These are phyloP conservation scores for Zaprionus bogoriensis DNA, from an alignment of 2,888 invertebrate species.

Conservation along the genomic window DNA sequence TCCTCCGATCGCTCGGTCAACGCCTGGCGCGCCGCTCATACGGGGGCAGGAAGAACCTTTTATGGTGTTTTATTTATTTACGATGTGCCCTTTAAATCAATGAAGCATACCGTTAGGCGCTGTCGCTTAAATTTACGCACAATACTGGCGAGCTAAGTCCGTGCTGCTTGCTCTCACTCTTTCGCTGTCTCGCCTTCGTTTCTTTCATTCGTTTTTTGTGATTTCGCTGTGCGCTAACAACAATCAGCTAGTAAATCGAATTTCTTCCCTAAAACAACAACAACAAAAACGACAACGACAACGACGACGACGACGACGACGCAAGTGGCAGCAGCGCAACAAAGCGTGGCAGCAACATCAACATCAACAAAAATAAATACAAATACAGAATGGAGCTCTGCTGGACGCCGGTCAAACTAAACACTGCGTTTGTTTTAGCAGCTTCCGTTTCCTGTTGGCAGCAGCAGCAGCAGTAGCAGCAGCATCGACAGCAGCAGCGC, in stretches of 20 bases:
- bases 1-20: slow-evolving; percentile 49
- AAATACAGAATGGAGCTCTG: slow-evolving; percentile 42
- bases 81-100: slow-evolving; percentile 73
- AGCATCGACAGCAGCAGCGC: slow-evolving; percentile 32
- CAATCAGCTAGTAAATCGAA: slow-evolving; percentile 78
- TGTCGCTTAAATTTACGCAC: slow-evolving; percentile 72
- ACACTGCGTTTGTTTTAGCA: slow-evolving; percentile 75
- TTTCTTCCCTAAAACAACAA: slow-evolving; percentile 74
- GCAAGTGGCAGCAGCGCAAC: slow-evolving; percentile 44
- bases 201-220: slow-evolving; percentile 22
- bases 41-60: slow-evolving; percentile 52
- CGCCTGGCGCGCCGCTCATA: slow-evolving; percentile 40
- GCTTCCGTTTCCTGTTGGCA: slow-evolving; percentile 71
- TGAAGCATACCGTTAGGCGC: slow-evolving; percentile 66
- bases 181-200: slow-evolving; percentile 13
- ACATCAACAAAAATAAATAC: slow-evolving; percentile 62
- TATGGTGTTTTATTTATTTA: slow-evolving; percentile 74
- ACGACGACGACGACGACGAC: slow-evolving; percentile 41
- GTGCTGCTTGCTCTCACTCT: not conserved
- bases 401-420: slow-evolving; percentile 62
- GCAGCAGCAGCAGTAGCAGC: slow-evolving; percentile 25
- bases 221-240: slow-evolving; percentile 51
- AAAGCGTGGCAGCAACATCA: slow-evolving; percentile 55
- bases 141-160: slow-evolving; percentile 35
- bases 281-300: slow-evolving; percentile 41